phyloP scores from a whole-genome alignment of 1,140 invertebrate species.

The Leptopilina clavipes region DNA sequence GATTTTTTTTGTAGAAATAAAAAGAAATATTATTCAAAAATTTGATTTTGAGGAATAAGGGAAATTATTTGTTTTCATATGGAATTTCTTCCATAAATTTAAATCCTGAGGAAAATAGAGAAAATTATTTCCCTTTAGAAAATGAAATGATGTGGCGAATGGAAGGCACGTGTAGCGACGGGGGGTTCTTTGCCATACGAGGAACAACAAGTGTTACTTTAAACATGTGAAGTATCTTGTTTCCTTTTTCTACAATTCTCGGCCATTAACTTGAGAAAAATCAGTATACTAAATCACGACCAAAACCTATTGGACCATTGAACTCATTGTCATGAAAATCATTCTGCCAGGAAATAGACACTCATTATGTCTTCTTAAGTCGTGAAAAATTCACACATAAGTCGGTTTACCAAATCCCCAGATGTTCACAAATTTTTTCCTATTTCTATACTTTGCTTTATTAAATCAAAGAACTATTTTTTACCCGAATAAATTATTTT shows the following conservation, averaged over 20 bases:
- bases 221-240: constrained; percentile 58
- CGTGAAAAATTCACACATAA: background rate
- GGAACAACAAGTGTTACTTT: constrained; percentile 67
- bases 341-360: constrained; percentile 14
- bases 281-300: constrained; percentile 6
- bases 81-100: constrained; percentile 5
- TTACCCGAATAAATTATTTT: no score
- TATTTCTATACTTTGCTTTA: no score
- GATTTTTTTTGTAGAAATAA: background rate
- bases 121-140: background rate
- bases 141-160: constrained; percentile 37
- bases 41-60: no score
- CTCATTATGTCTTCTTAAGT: constrained; percentile 6
- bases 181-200: constrained; percentile 62
- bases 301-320: background rate
- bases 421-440: background rate
- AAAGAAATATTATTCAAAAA: no score
- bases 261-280: background rate
- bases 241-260: constrained; percentile 35
- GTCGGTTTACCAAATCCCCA: no score
- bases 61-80: no score
- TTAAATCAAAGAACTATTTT: no score
- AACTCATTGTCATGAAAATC: constrained; percentile 38
- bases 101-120: background rate
- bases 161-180: constrained; percentile 64